Conservation (phyloP, 2,888 invertebrate species). For the Orchestes rusci region DNA sequence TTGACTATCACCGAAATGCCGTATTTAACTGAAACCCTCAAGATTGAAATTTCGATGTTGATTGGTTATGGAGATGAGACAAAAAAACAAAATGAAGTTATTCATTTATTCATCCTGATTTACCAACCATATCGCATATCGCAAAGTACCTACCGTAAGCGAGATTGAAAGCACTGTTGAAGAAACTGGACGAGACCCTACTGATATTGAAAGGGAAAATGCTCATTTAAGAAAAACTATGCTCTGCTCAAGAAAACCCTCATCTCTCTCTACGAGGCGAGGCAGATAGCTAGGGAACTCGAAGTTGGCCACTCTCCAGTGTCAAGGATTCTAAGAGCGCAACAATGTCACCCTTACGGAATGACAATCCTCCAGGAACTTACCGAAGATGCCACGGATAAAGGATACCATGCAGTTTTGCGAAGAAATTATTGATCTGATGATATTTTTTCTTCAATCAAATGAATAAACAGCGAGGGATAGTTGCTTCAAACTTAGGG, state of each 20-base stretch:
- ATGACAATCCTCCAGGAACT: neutral
- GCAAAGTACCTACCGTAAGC: conserved; percentile 1
- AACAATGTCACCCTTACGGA: neutral
- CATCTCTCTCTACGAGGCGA: neutral
- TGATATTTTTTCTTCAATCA: no score
- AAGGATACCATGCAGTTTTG: no score
- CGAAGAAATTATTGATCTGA: no score
- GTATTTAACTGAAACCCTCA: conserved; percentile 4
- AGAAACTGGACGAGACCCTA: no score
- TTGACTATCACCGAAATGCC: no score
- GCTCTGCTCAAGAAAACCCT: neutral
- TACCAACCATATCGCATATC: conserved; percentile 1
- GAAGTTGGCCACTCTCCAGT: neutral
- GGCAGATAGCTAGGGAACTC: conserved; percentile 1
- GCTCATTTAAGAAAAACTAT: neutral
- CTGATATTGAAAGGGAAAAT: no score
- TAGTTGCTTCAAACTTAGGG: no score
- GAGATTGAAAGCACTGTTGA: conserved; percentile 6
- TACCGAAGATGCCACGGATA: neutral
- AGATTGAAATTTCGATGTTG: conserved; percentile 7
- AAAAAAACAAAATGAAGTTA: neutral
- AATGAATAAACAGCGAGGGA: no score
- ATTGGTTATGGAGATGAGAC: conserved; percentile 4
- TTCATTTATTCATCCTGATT: conserved; percentile 4
- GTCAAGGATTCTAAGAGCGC: neutral